Evolutionary conservation across 2,888 invertebrate species (phyloP).

Genomic region (Entomobrya multifasciata): DNA sequence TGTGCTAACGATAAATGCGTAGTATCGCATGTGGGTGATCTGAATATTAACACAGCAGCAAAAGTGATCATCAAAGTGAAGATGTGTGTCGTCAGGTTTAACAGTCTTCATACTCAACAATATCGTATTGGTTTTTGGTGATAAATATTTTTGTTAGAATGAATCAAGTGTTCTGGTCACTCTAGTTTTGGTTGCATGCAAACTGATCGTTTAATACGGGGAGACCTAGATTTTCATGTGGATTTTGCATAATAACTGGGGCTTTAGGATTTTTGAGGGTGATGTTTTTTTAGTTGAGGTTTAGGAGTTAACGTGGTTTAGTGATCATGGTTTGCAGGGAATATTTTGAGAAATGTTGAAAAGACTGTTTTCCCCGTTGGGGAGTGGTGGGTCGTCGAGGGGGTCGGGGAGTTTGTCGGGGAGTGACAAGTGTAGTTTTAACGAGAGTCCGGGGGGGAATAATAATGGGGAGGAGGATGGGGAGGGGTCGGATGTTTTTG

Average conservation of each 20-base stretch:
- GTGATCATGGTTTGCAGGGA: neutral
- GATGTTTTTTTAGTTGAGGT: neutral
- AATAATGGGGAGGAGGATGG: no score
- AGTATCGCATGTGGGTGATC: slow-evolving; percentile 18
- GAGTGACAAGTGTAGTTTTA: neutral
- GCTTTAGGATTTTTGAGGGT: no score
- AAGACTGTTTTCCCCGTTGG: slow-evolving; percentile 20
- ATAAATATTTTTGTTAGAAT: neutral
- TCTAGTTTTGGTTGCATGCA: no score
- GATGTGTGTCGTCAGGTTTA: slow-evolving; percentile 9
- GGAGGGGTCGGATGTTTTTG: no score
- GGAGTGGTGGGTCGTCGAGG: neutral
- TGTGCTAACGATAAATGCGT: no score
- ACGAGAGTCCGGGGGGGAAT: neutral
- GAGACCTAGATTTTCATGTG: neutral
- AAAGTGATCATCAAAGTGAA: no score
- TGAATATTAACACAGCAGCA: no score
- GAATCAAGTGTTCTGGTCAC: neutral
- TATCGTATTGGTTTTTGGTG: neutral
- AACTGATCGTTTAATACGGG: no score
- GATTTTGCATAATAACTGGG: slow-evolving; percentile 11
- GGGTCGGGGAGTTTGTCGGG: neutral
- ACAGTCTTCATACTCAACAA: neutral
- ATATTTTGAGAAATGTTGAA: neutral
- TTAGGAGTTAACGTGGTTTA: neutral